A percentile compares a stretch with the other conserved stretches of the same genome.
These are phyloP conservation scores for Felis catus DNA, from an alignment of 2,113 vertebrate species.

Conservation along the genomic window F.catus_Fca126_mat1.0 CM031416.1:113205001-113205500, in stretches of 20 bases:
- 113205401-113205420: background rate
- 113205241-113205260: background rate
- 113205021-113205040: background rate
- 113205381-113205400: background rate
- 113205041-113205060: background rate
- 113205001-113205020: background rate
- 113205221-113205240: background rate
- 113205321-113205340: slow-evolving; percentile 46
- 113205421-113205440: background rate
- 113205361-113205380: slow-evolving; percentile 3
- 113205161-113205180: background rate
- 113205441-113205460: background rate
- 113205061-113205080: background rate
- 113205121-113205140: background rate
- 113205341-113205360: slow-evolving; percentile 35
- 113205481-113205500: background rate
- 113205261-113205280: slow-evolving; percentile 41
- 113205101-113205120: background rate
- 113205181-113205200: background rate
- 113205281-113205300: slow-evolving; percentile 23
- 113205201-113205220: background rate
- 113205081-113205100: background rate
- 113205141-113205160: background rate
- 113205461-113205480: accelerated
- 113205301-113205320: slow-evolving; percentile 17